Percentiles rank a stretch among this genome's conserved stretches.
Conservation (phyloP, 2,888 invertebrate species). For the Tinea semifulvella region DNA sequence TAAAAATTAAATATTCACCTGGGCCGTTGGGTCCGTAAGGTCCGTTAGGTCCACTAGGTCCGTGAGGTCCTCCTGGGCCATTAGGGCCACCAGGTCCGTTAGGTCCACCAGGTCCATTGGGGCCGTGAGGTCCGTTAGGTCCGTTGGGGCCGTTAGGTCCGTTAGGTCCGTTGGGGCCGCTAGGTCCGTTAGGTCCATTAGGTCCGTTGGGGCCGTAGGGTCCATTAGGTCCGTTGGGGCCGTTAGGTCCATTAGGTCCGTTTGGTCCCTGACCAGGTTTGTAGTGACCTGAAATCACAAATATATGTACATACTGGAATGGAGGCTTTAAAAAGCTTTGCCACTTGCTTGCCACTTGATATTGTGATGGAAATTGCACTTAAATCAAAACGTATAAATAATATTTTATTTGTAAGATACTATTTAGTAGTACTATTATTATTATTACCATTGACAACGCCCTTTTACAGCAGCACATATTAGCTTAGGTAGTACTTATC, state of each 20-base stretch:
- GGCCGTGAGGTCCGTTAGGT: slow-evolving; percentile 27
- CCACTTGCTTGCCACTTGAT: too few species aligned
- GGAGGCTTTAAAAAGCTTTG: too few species aligned
- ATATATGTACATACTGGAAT: too few species aligned
- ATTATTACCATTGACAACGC: too few species aligned
- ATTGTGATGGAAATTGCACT: too few species aligned
- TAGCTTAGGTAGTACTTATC: too few species aligned
- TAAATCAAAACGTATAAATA: too few species aligned
- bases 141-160: slow-evolving; percentile 26
- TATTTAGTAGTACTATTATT: too few species aligned
- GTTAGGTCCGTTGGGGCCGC: slow-evolving; percentile 17
- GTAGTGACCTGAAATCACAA: slow-evolving; percentile 14
- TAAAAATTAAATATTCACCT: too few species aligned
- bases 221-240: slow-evolving; percentile 20
- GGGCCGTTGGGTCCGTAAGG: slow-evolving; percentile 33
- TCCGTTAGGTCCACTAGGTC: slow-evolving; percentile 30
- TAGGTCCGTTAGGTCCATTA: slow-evolving; percentile 22
- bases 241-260: slow-evolving; percentile 22
- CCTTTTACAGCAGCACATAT: too few species aligned
- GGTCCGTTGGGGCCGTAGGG: slow-evolving; percentile 23
- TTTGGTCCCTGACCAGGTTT: slow-evolving; percentile 31
- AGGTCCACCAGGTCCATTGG: slow-evolving; percentile 25
- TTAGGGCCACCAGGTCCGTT: slow-evolving; percentile 19
- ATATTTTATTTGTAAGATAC: too few species aligned
- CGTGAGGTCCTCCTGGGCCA: slow-evolving; percentile 30